Conservation (phyloP, 2,888 invertebrate species). For the Drosophila falleni region DNA sequence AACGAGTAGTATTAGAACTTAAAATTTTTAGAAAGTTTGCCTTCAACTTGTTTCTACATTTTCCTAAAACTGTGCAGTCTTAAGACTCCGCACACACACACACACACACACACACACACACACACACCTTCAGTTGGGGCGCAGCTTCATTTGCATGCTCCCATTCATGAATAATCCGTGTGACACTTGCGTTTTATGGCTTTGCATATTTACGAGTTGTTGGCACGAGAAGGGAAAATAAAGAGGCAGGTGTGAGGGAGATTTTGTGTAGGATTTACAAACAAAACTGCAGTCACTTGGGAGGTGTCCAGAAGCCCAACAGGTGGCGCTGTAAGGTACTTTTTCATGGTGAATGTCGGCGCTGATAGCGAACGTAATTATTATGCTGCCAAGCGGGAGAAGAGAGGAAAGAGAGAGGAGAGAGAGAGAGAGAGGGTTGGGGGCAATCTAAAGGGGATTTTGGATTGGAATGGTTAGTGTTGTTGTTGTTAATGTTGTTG, state of each 20-base stretch:
- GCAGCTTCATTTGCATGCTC: constrained; percentile 67
- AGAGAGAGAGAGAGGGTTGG: too few species aligned
- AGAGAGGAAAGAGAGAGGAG: too few species aligned
- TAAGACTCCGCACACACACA: constrained; percentile 5
- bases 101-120: constrained; percentile 6
- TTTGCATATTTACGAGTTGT: constrained; percentile 62
- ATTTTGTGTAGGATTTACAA: constrained; percentile 13
- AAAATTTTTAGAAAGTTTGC: not conserved
- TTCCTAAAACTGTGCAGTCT: constrained; percentile 9
- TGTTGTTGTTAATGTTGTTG: constrained; percentile 15
- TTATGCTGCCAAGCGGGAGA: constrained; percentile 58
- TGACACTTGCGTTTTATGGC: constrained; percentile 80
- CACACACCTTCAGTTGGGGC: not conserved
- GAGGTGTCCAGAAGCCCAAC: constrained; percentile 46
- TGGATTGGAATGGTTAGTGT: not conserved
- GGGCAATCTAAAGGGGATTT: constrained; percentile 17
- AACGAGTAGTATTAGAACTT: not conserved
- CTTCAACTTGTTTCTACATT: constrained; percentile 9
- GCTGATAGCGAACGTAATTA: constrained; percentile 78
- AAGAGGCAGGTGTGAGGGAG: too few species aligned
- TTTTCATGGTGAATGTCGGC: constrained; percentile 70
- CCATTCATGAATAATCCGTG: constrained; percentile 73
- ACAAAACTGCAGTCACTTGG: constrained; percentile 28
- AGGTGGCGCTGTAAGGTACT: constrained; percentile 71
- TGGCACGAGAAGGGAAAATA: not conserved